Base-by-base conservation (phyloP, 2,797 vertebrate species). In the Sebastiscus albofasciatus region DNA sequence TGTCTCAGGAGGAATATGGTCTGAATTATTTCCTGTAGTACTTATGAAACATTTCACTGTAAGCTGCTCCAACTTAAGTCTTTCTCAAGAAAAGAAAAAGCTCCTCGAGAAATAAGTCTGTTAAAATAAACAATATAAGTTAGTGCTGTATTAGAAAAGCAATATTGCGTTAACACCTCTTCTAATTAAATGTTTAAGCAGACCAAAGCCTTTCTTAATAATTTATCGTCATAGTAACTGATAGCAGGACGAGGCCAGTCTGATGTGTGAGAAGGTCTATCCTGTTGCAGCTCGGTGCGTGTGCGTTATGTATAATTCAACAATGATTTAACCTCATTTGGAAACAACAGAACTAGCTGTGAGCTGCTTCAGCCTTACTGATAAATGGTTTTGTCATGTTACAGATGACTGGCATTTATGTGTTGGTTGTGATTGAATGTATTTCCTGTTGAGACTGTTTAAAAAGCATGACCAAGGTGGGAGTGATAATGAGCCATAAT, bases 141-240 rank as follows among this genome's bases (percentile, higher is more conserved):
- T 36, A 31, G 6, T 67, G 22, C 27, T 67, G 8, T 27, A 22
- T 24, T 39, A 42, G 22, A 67, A 69, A 69, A 69, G n/a, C 39
- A 34, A 29, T 42, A 65, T 62, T 64, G 24, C 3, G 65, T 64
- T 49, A 33, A 9, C 5, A 72, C 8, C 18, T 65, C 31, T 22
- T 59, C 7, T 87, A 88, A 91, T 85, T 14, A 59, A 67, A 89
- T 87, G 84, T 54, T 83, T 89, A 85, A 86, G 80, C 46, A 78
- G 80, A 84, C 12, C 31, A 29, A 80, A 49, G 13, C 31, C 54
- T 65, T 81, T 73, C 24, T 92, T 79, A 92, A 94, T 93, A 88
- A 85, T 93, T 94, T 3, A 95, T 90, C 31, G 78, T 77, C 54
- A 69, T 26, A 71, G 93, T 85, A 86, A 86, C 62, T 71, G 89